Conservation (phyloP, 1,140 invertebrate species). For the Megalopta genalis region DNA sequence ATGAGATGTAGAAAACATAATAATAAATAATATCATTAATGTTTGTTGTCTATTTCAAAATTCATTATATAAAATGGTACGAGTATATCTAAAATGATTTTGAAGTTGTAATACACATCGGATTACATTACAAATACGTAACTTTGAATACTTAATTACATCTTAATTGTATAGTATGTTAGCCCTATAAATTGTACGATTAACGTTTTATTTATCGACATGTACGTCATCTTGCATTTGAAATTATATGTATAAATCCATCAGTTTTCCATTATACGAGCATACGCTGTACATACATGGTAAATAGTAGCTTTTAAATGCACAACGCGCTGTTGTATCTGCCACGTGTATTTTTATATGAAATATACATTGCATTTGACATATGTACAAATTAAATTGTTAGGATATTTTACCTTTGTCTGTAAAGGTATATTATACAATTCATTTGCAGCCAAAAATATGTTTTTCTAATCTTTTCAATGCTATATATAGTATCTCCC, state of each 20-base stretch:
- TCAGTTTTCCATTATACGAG: not conserved
- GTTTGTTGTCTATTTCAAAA: not conserved
- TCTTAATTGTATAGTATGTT: slow-evolving; percentile 18
- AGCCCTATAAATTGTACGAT: not conserved
- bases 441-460: slow-evolving; percentile 32
- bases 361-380: slow-evolving; percentile 58
- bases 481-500: not conserved
- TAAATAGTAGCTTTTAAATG: slow-evolving; percentile 32
- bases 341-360: slow-evolving; percentile 47
- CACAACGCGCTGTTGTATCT: slow-evolving; percentile 29
- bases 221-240: not conserved
- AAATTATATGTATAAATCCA: slow-evolving; percentile 19
- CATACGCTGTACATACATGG: not conserved
- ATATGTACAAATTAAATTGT: slow-evolving; percentile 60
- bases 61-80: not conserved
- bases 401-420: slow-evolving; percentile 25
- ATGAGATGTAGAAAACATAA: not conserved
- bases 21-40: not conserved
- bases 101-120: not conserved
- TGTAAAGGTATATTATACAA: slow-evolving; percentile 35
- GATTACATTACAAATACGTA: not conserved
- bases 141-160: not conserved
- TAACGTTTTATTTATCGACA: slow-evolving; percentile 20
- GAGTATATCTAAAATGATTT: not conserved
- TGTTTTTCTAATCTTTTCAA: slow-evolving; percentile 29